Percentiles rank a stretch among this genome's conserved stretches.
Conservation (phyloP, 2,113 vertebrate genomes). For the Pseudorectes ferrugineus region DNA sequence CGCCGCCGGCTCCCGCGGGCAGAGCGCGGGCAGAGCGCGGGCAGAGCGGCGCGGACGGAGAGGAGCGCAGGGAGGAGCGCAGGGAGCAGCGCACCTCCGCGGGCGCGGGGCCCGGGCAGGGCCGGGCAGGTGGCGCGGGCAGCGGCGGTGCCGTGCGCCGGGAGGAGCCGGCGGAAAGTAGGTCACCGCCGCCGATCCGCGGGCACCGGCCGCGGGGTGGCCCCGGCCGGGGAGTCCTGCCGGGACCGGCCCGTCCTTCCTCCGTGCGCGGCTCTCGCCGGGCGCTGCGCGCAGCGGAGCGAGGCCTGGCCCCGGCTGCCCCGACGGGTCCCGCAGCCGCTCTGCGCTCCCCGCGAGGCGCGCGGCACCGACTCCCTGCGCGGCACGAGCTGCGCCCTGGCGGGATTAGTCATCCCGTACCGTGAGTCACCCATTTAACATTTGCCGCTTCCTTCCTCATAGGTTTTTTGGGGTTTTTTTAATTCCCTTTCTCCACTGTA, state of each 20-base stretch:
- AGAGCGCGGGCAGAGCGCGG: too few species aligned
- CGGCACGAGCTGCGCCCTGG: background rate
- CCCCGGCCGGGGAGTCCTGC: background rate
- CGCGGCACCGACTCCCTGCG: background rate
- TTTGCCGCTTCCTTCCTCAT: conserved; percentile 47
- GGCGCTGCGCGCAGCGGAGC: background rate
- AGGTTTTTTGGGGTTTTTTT: background rate
- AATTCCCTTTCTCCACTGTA: background rate
- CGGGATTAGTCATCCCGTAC: conserved; percentile 19
- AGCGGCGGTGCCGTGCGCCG: background rate
- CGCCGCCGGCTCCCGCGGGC: too few species aligned
- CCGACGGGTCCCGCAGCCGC: background rate
- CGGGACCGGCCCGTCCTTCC: background rate
- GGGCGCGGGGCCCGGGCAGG: background rate
- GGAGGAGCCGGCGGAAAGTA: conserved; percentile 68
- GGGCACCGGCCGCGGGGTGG: conserved; percentile 43
- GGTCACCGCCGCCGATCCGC: conserved; percentile 76
- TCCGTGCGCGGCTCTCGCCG: too few species aligned
- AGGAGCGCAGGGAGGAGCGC: too few species aligned
- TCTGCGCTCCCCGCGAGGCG: background rate
- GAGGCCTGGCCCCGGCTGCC: background rate
- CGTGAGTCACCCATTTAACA: conserved; percentile 33
- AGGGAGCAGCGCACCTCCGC: too few species aligned
- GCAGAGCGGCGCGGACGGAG: too few species aligned
- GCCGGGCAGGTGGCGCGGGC: background rate